Evolutionary conservation across 2,113 vertebrate genomes (phyloP).

Genomic region (Caranx ignobilis): DNA sequence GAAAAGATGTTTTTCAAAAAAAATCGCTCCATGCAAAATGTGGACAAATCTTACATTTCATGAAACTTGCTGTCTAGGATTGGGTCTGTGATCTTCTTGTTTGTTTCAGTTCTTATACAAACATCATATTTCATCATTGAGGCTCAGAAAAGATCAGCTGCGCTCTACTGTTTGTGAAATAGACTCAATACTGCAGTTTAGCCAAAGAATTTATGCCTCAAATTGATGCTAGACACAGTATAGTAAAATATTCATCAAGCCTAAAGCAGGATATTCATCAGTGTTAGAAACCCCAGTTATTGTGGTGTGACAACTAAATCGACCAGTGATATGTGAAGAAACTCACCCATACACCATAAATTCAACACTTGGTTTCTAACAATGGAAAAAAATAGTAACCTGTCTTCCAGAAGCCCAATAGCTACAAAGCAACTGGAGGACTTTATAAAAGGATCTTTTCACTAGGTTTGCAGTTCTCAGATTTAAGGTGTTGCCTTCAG

Average conservation of each 20-base stretch:
- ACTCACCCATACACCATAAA: too few species aligned
- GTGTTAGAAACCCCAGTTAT: not conserved
- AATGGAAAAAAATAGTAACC: not conserved
- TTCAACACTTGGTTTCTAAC: not conserved
- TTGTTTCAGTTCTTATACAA: too few species aligned
- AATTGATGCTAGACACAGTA: not conserved
- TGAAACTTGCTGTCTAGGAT: not conserved
- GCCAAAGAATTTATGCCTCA: not conserved
- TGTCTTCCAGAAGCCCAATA: not conserved
- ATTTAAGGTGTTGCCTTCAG: conserved; percentile 16
- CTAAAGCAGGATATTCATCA: not conserved
- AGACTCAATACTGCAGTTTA: not conserved
- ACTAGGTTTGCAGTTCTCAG: conserved; percentile 5
- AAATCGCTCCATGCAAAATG: not conserved
- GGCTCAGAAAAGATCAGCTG: not conserved
- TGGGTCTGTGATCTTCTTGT: not conserved
- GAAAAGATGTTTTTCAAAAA: not conserved
- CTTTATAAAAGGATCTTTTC: conserved; percentile 10
- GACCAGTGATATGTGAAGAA: too few species aligned
- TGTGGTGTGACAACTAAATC: not conserved
- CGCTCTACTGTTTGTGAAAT: not conserved
- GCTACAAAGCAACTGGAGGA: not conserved
- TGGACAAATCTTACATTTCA: not conserved
- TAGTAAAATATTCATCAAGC: not conserved
- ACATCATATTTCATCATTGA: not conserved